Evolutionary conservation across 2,888 invertebrate species (phyloP).

Genomic region (Fabriciana adippe): DNA sequence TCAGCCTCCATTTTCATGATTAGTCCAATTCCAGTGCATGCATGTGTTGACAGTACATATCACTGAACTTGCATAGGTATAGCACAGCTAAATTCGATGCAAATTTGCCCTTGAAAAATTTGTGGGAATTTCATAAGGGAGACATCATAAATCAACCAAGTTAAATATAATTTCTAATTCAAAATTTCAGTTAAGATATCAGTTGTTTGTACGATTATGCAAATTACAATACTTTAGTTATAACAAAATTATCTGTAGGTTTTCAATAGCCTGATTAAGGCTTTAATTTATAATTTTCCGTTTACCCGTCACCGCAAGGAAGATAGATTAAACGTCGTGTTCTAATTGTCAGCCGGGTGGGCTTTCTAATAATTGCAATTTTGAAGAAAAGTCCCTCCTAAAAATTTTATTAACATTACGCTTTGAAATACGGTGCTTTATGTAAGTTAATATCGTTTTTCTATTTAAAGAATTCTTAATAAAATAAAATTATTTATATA

Average conservation of each 20-base stretch:
- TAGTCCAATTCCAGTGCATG: too few species aligned
- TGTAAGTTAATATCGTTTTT: not conserved
- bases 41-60: too few species aligned
- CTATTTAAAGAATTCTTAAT: too few species aligned
- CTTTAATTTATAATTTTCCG: slow-evolving; percentile 1
- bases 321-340: not conserved
- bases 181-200: too few species aligned
- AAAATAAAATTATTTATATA: not conserved
- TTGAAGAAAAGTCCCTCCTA: not conserved
- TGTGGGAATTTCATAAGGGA: too few species aligned
- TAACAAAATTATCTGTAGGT: not conserved
- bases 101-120: too few species aligned
- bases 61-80: too few species aligned
- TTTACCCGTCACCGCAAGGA: not conserved
- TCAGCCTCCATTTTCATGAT: too few species aligned
- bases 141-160: too few species aligned
- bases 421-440: not conserved
- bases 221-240: not conserved
- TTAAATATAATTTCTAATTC: too few species aligned
- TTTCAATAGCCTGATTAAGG: not conserved
- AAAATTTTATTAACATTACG: not conserved
- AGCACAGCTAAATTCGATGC: too few species aligned
- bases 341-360: not conserved
- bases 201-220: not conserved
- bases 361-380: not conserved